Conservation (phyloP, 2,113 vertebrate genomes). For the Accipiter cooperii region DNA sequence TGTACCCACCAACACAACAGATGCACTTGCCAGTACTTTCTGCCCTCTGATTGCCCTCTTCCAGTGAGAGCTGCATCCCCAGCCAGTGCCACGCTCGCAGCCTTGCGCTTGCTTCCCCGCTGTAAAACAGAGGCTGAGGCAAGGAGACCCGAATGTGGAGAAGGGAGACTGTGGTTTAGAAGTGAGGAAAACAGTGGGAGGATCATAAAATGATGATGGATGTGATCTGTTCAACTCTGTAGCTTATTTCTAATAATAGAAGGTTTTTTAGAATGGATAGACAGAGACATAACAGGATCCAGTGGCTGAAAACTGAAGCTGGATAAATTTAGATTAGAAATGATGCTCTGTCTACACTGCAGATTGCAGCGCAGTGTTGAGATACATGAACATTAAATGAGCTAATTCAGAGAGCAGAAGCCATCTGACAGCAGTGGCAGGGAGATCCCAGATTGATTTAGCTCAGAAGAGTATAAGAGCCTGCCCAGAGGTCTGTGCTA, state of each 20-base stretch:
- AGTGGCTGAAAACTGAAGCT: constrained; percentile 34
- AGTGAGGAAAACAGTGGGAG: constrained; percentile 20
- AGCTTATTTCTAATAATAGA: constrained; percentile 54
- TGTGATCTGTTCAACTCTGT: constrained; percentile 34
- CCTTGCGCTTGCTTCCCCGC: not conserved
- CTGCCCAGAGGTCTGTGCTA: not conserved
- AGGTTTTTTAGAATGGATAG: constrained; percentile 28
- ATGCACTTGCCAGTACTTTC: not conserved
- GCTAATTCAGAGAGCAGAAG: constrained; percentile 9
- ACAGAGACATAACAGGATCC: constrained; percentile 30
- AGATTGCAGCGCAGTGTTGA: not conserved
- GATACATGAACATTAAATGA: constrained; percentile 6
- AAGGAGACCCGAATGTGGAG: not conserved
- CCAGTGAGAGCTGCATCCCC: not conserved
- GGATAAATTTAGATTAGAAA: constrained; percentile 50
- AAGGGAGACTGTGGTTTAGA: not conserved
- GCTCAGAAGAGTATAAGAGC: not conserved
- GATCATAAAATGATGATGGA: not conserved
- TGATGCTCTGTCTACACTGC: constrained; percentile 40
- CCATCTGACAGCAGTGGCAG: not conserved
- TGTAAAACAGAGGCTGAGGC: not conserved
- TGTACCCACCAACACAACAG: not conserved
- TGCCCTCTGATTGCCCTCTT: not conserved
- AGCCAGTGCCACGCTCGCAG: not conserved
- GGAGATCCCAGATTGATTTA: not conserved